These are phyloP conservation scores for Probosciger aterrimus DNA, from an alignment of 2,113 vertebrate species.

Conservation along the genomic window DNA sequence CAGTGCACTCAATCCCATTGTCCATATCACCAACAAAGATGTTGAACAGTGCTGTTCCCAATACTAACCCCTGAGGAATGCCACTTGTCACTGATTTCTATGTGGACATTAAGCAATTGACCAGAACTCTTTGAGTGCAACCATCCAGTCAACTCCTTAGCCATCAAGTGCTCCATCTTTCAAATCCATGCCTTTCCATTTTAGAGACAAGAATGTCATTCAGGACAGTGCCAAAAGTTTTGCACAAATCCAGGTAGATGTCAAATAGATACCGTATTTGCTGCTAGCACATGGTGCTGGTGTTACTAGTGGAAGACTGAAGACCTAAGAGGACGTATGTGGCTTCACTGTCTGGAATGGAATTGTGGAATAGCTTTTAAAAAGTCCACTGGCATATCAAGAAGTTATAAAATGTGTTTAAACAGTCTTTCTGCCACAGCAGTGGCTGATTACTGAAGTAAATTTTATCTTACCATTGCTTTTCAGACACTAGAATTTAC, in stretches of 20 bases:
- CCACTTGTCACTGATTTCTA: too few relatives aligned
- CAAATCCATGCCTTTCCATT: neutral
- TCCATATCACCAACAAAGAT: neutral
- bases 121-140: too few relatives aligned
- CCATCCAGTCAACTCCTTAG: too few relatives aligned
- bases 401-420: neutral
- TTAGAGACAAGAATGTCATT: neutral
- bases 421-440: neutral
- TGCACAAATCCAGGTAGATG: neutral
- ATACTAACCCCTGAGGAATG: too few relatives aligned
- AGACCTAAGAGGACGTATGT: neutral
- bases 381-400: neutral
- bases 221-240: neutral
- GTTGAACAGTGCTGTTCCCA: neutral
- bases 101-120: too few relatives aligned
- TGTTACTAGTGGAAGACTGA: neutral
- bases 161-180: neutral
- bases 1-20: neutral
- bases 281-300: neutral
- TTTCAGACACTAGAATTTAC: neutral
- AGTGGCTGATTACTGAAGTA: neutral
- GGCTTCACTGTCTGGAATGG: neutral
- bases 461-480: neutral
- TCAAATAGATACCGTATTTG: neutral
- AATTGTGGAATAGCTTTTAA: neutral